These are phyloP conservation scores for Nyctereutes procyonoides DNA, from an alignment of 2,113 vertebrate genomes.

Conservation along the genomic window DNA sequence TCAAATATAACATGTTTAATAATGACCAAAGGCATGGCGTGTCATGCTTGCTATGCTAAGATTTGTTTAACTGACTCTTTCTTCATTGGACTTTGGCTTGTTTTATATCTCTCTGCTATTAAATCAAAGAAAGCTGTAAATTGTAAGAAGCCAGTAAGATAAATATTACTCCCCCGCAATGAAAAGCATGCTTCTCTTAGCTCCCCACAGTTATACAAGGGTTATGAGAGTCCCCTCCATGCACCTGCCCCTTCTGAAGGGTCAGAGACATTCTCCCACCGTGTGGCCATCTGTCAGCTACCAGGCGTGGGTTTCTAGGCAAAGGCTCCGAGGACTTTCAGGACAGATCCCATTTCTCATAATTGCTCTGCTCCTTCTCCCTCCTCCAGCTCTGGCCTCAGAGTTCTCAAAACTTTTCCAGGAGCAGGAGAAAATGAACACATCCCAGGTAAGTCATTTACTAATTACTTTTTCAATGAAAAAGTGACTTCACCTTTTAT, in stretches of 20 bases:
- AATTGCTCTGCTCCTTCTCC: background rate
- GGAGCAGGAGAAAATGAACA: conserved; percentile 4
- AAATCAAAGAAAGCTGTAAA: background rate
- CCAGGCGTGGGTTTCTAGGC: background rate
- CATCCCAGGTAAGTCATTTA: background rate
- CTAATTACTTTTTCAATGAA: background rate
- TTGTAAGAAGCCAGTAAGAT: background rate
- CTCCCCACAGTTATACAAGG: background rate
- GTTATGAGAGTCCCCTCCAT: background rate
- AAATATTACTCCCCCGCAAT: background rate
- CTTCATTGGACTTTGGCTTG: background rate
- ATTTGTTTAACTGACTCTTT: background rate
- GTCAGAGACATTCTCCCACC: background rate
- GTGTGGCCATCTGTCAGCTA: background rate
- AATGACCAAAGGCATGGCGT: fast-evolving
- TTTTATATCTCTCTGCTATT: background rate
- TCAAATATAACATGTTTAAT: background rate
- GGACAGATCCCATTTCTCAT: background rate
- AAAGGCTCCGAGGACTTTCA: background rate
- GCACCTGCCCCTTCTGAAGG: background rate
- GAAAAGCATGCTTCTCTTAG: background rate
- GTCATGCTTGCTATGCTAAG: background rate
- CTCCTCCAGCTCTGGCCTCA: background rate
- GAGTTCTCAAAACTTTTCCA: background rate
- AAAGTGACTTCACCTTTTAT: background rate